Evolutionary conservation across 2,113 vertebrate genomes (phyloP).

Genomic region (Tachuris rubrigastra): DNA sequence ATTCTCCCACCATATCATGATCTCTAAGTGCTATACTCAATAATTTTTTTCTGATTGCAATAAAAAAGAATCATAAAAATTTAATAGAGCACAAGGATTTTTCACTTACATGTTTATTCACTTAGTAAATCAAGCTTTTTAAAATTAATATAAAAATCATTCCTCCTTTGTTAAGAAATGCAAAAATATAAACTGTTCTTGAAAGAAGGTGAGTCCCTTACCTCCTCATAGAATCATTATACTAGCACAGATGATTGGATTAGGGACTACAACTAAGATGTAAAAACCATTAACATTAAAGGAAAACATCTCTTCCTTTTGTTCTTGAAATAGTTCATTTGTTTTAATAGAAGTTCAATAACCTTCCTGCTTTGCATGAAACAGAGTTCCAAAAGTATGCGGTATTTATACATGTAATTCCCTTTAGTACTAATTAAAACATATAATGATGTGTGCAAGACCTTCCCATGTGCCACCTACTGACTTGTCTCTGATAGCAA

Average conservation of each 20-base stretch:
- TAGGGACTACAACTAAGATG: background rate
- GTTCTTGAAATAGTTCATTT: background rate
- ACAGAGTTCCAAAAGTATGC: background rate
- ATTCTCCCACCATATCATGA: background rate
- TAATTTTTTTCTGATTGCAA: background rate
- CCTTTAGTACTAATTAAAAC: constrained; percentile 53
- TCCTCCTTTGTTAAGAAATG: background rate
- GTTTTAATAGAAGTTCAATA: background rate
- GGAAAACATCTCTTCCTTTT: background rate
- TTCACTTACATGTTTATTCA: background rate
- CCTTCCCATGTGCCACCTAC: constrained; percentile 10
- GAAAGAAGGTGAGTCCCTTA: background rate
- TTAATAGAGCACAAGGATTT: background rate
- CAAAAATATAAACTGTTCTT: background rate
- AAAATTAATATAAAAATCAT: background rate
- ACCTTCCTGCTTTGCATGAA: background rate
- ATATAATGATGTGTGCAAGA: background rate
- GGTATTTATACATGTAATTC: constrained; percentile 26
- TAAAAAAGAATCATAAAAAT: background rate
- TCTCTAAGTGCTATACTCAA: background rate
- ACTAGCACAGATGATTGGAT: background rate
- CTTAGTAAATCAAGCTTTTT: background rate
- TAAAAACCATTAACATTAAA: background rate
- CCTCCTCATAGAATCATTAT: background rate
- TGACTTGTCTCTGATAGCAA: constrained; percentile 11